Base-by-base conservation (phyloP, 2,797 vertebrate genomes). In the Fratercula arctica region DNA sequence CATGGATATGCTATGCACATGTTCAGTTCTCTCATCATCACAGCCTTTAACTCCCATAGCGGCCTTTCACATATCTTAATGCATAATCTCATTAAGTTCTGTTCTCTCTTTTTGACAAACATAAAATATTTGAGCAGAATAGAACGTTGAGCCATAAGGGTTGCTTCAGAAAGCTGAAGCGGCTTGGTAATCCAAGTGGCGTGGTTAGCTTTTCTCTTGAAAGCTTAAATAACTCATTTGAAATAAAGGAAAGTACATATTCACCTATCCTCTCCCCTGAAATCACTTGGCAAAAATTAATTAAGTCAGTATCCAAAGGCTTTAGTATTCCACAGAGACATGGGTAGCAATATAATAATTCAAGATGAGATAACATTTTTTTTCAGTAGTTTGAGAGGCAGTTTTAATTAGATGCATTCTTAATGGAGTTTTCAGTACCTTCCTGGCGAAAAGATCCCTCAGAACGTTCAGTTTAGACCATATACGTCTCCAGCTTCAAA, bases 1-100 rank as follows among this genome's bases (percentile, higher is more conserved):
- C 0, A 5, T 17, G 41, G 33, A 15, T 28, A 21, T 31, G 18
- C 8, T 35, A 18, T 2, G 11, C 28, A 59, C 7, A 16, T 2
- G 1, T 59, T 37, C n/a, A 45, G 14, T 43, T 60, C 13, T n/a
- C 4, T 64, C 37, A 78, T 26, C 9, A 13, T 8, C 24, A 26
- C 3, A 39, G 16, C 12, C 11, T 69, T 72, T 50, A 69, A 48
- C 20, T 37, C 25, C 24, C 23, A 5, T 2, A 26, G 35, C 1
- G 6, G 39, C 7, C 39, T 41, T 83, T 72, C 3, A 2, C 5
- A 4, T 31, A 69, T 10, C 31, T 73, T 57, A 63, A 51, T 61
- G 74, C 53, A 31, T 46, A 53, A 41, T 46, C 29, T 60, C 16
- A 50, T 7, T 41, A 24, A 75, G 21, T 29, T 88, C 50, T 81